These are phyloP conservation scores for Digitonthophagus gazella DNA, from an alignment of 2,888 invertebrate species.

Conservation along the genomic window DNA sequence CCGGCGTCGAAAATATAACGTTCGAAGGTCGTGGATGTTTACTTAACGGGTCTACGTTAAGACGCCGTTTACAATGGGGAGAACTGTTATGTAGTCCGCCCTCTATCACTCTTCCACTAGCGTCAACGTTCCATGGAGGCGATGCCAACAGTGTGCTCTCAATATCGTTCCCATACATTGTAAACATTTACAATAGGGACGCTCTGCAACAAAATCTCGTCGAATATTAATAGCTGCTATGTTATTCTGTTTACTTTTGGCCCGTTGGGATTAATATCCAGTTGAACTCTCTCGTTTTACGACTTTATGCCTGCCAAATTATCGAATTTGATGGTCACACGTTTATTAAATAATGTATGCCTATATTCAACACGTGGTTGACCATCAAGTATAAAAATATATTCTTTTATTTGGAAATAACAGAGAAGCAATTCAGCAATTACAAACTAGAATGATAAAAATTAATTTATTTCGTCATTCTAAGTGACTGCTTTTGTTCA, in stretches of 20 bases:
- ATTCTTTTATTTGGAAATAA: background rate
- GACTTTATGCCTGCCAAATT: background rate
- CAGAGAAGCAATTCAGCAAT: background rate
- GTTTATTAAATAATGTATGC: background rate
- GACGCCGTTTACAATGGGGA: background rate
- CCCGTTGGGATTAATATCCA: background rate
- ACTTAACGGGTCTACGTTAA: background rate
- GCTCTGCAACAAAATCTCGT: background rate
- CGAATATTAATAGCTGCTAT: background rate
- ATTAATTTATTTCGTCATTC: background rate
- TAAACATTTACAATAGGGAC: background rate
- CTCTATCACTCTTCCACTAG: background rate
- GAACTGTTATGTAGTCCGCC: background rate
- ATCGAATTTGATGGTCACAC: background rate
- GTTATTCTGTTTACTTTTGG: background rate
- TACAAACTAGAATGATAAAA: no score
- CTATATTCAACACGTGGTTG: no score
- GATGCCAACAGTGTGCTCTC: background rate
- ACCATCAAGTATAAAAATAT: no score
- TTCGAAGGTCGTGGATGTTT: background rate
- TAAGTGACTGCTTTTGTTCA: no score
- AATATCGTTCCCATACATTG: background rate
- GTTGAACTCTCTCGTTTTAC: background rate
- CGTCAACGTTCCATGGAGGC: background rate
- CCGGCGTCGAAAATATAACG: background rate